Conservation (phyloP, 2,888 invertebrate species). For the Brachyopa scutellaris region DNA sequence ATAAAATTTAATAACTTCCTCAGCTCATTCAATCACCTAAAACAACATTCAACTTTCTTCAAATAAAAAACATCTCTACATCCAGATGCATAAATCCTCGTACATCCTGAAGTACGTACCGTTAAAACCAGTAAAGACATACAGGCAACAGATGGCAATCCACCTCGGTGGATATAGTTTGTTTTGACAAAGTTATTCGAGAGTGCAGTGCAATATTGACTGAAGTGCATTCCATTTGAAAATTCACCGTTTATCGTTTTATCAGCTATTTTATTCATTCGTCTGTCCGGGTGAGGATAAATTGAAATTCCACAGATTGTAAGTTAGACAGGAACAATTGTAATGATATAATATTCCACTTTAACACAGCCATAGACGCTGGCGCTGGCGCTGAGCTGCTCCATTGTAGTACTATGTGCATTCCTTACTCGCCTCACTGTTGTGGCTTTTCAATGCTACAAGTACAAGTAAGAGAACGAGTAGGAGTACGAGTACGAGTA, state of each 20-base stretch:
- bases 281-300: constrained; percentile 42
- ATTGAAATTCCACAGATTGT: constrained; percentile 69
- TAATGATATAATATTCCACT: constrained; percentile 62
- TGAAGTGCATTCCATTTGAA: constrained; percentile 68
- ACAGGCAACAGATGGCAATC: constrained; percentile 8
- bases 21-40: not conserved
- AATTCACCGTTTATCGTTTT: constrained; percentile 55
- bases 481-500: too few species aligned
- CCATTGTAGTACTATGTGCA: constrained; percentile 21
- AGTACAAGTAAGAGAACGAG: too few species aligned
- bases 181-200: constrained; percentile 65
- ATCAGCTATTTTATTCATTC: constrained; percentile 67
- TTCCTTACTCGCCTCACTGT: constrained; percentile 54
- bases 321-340: constrained; percentile 46
- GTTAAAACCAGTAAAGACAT: not conserved
- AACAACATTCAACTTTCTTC: not conserved
- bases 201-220: constrained; percentile 68
- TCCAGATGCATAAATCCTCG: constrained; percentile 10
- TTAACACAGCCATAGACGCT: constrained; percentile 25
- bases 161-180: not conserved
- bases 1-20: not conserved
- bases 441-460: constrained; percentile 61
- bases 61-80: constrained; percentile 3
- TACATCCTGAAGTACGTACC: not conserved
- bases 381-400: not conserved